Evolutionary conservation across 2,888 invertebrate genomes (phyloP).

Genomic region (Caenorhabditis sulstoni): DNA sequence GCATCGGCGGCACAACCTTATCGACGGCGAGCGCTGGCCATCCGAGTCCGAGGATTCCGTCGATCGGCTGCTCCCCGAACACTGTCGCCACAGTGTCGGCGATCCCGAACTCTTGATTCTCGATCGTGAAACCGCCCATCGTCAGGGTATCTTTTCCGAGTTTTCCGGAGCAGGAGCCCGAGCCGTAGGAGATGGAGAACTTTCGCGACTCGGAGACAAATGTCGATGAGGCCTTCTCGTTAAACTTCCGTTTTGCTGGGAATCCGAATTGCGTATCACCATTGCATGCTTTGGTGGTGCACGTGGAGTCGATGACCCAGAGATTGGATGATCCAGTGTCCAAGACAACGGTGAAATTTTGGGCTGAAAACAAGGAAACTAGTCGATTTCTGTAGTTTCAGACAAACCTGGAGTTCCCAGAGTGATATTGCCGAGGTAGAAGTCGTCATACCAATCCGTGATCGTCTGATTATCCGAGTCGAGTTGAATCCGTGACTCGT

Average conservation of each 20-base stretch:
- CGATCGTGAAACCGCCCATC: constrained; percentile 67
- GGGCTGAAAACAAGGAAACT: constrained; percentile 41
- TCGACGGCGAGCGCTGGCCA: constrained; percentile 87
- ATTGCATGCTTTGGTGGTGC: constrained; percentile 66
- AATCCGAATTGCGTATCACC: constrained; percentile 72
- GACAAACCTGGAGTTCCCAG: constrained; percentile 83
- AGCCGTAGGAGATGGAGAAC: constrained; percentile 61
- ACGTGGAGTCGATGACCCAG: constrained; percentile 63
- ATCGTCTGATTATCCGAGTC: constrained; percentile 42
- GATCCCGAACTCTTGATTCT: constrained; percentile 69
- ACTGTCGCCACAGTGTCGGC: constrained; percentile 63
- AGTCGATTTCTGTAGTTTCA: background rate
- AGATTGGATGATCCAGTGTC: constrained; percentile 65
- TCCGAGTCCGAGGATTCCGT: constrained; percentile 75
- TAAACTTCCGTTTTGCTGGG: constrained; percentile 68
- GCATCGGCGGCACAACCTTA: constrained; percentile 92
- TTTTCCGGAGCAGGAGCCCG: constrained; percentile 68
- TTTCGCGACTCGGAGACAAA: background rate
- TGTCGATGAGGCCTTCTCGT: constrained; percentile 51
- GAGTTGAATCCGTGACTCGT: background rate
- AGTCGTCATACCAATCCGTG: constrained; percentile 59
- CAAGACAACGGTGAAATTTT: constrained; percentile 45
- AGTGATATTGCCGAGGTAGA: constrained; percentile 82
- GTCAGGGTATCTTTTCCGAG: constrained; percentile 64
- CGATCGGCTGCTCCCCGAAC: constrained; percentile 70